phyloP scores from a whole-genome alignment of 1,140 invertebrate species.

The Lepidurus apus region DNA sequence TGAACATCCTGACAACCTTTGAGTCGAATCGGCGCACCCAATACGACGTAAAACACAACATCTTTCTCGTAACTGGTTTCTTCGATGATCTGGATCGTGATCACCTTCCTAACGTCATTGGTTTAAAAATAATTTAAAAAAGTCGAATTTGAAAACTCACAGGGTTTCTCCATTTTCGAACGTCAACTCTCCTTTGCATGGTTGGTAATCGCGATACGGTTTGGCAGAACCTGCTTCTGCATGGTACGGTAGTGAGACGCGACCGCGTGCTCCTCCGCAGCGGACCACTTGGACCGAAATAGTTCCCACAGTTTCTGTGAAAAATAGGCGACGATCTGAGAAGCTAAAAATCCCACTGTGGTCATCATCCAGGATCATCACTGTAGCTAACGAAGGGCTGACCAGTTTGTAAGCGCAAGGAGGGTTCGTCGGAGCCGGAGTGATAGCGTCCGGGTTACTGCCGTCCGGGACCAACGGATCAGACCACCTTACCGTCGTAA shows the following conservation, averaged over 20 bases:
- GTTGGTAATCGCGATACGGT: constrained; percentile 78
- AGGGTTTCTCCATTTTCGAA: constrained; percentile 98
- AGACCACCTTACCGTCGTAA: not conserved
- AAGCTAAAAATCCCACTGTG: constrained; percentile 96
- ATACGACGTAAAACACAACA: constrained; percentile 83
- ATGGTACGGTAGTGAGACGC: constrained; percentile 80
- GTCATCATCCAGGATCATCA: constrained; percentile 98
- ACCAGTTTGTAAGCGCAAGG: constrained; percentile 48
- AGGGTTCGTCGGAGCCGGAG: constrained; percentile 35
- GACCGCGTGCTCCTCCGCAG: constrained; percentile 87
- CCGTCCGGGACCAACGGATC: not conserved
- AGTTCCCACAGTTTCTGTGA: constrained; percentile 84
- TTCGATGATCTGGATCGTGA: constrained; percentile 82
- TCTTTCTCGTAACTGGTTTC: constrained; percentile 98
- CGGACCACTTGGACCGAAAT: constrained; percentile 74
- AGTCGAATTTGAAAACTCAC: constrained; percentile 60
- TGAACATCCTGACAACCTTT: constrained; percentile 61
- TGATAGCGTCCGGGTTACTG: not conserved
- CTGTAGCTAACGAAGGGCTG: constrained; percentile 81
- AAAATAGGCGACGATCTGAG: constrained; percentile 70
- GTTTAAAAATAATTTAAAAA: not conserved
- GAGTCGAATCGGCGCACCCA: constrained; percentile 77
- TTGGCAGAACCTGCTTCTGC: constrained; percentile 91
- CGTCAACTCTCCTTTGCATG: constrained; percentile 69
- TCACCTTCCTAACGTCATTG: constrained; percentile 62